Base-by-base conservation (phyloP, 2,888 invertebrate species). In the Xestia sexstrigata region DNA sequence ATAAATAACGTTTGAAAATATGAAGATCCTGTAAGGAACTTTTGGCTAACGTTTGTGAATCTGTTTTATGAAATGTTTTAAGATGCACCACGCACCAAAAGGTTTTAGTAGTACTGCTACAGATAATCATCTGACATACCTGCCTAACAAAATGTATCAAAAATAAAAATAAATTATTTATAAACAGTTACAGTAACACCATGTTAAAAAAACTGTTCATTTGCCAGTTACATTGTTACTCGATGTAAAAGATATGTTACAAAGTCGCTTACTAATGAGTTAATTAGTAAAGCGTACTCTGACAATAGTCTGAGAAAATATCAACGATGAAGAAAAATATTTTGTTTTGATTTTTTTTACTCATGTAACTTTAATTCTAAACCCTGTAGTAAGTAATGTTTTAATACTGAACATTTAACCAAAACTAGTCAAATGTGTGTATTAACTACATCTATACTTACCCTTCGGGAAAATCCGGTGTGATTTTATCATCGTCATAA, bases 241-340 rank as follows among this genome's bases (percentile, higher is more conserved):
- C 13, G 60, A 49, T 65, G 63, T 62, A 35, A 42, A 23, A 83
- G 62, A 73, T 78, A 49, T 20, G 66, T 62, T n/a, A 78, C 83
- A 70, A 63, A 55, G 67, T 73, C 47, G 47, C 15, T 83, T n/a
- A 62, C 42, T 78, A 83, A 81, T 81, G 20, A 83, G 35, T 35
- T 78, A 39, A 70, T 78, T 78, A 81, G 60, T 35, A 55, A 15
- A 73, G 11, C 39, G 52, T 30, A 69, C 26, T 11, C 42, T 30
- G 23, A 82, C 58, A 66, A 72, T 71, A n/a, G 49, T 49, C 47
- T 70, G 66, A 52, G 65, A 81, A n/a, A 79, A 49, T n/a, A n/a
- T 35, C 8, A 30, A 20, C n/a, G 1, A 74, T 55, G 39, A 26
- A 39, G 35, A 39, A 23, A 5, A 62, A 62, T 35, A 11, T 20